Evolutionary conservation across 2,113 vertebrate species (phyloP).

Genomic region (Sminthopsis crassicaudata): DNA sequence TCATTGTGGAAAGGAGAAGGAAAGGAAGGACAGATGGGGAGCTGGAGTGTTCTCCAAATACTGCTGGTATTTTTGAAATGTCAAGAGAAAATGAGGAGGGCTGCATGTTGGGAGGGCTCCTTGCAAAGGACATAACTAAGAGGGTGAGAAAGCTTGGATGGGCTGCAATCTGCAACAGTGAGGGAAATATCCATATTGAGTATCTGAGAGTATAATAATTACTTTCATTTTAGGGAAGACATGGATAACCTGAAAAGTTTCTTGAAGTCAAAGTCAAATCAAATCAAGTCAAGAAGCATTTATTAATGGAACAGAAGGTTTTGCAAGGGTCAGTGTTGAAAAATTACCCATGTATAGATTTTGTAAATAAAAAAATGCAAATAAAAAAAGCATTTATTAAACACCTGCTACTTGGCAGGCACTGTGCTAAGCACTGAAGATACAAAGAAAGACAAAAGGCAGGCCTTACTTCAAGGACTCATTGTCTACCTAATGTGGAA

Average conservation of each 20-base stretch:
- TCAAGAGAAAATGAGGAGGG: background rate
- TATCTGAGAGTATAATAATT: background rate
- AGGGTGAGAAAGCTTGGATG: background rate
- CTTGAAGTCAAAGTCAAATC: background rate
- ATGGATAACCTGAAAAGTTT: background rate
- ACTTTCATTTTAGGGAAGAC: background rate
- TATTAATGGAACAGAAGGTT: too few species aligned
- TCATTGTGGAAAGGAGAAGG: background rate
- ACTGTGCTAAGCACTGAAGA: background rate
- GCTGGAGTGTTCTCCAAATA: background rate
- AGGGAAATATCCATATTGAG: background rate
- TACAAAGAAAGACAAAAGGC: background rate
- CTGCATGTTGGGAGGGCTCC: background rate
- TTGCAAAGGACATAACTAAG: background rate
- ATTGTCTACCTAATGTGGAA: background rate
- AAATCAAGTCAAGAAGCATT: background rate
- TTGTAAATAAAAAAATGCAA: too few species aligned
- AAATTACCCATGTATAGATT: too few species aligned
- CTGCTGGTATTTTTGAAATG: background rate
- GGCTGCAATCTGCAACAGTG: background rate
- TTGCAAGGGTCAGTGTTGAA: too few species aligned
- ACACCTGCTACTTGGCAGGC: background rate
- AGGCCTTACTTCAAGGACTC: background rate
- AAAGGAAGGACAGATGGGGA: background rate
- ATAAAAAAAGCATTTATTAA: background rate